phyloP scores from a whole-genome alignment of 2,797 vertebrate species.

The Oreortyx pictus region DNA sequence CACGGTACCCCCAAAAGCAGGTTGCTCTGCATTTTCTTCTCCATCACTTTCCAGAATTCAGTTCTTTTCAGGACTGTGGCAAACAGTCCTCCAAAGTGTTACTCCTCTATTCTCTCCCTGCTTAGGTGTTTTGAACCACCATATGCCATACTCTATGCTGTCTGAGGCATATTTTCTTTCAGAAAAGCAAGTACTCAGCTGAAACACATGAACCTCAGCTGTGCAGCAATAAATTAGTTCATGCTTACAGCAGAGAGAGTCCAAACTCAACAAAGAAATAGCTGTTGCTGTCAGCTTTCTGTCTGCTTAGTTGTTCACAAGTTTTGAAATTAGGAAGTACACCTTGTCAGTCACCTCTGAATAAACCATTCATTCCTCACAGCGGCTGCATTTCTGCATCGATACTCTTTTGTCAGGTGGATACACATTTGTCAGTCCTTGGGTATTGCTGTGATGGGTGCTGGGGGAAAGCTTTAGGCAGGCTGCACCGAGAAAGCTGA shows the following conservation, averaged over 20 bases:
- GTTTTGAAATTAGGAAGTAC: constrained; percentile 38
- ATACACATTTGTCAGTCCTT: constrained; percentile 37
- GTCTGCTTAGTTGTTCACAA: neutral
- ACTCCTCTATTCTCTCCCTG: neutral
- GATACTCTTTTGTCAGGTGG: neutral
- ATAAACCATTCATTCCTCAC: neutral
- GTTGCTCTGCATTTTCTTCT: neutral
- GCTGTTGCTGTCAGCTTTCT: constrained; percentile 39
- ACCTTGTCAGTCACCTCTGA: constrained; percentile 31
- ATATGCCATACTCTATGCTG: neutral
- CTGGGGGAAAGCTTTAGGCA: constrained; percentile 25
- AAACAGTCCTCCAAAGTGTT: neutral
- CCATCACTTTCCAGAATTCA: neutral
- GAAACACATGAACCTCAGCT: neutral
- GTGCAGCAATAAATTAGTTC: neutral
- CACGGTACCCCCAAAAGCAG: neutral
- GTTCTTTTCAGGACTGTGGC: neutral
- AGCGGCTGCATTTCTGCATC: neutral
- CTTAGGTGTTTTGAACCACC: neutral
- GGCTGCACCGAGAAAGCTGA: neutral
- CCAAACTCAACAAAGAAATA: constrained; percentile 16
- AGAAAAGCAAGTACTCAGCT: neutral
- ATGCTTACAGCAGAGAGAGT: neutral
- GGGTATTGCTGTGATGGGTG: neutral
- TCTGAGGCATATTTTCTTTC: neutral